Evolutionary conservation across 1,140 invertebrate genomes (phyloP).

Genomic region (Nasonia vitripennis): DNA sequence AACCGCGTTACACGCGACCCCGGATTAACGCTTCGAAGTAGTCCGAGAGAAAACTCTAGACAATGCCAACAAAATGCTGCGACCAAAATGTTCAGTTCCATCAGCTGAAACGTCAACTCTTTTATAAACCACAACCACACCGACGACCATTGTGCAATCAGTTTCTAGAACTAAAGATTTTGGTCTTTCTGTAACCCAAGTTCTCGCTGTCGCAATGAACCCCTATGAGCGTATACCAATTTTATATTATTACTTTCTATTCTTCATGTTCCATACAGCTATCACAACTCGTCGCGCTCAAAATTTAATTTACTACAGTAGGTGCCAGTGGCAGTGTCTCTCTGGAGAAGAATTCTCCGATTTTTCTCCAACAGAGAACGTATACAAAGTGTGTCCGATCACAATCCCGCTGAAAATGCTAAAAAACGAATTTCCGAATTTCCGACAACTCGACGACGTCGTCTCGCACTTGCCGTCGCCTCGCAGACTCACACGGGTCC

Average conservation of each 20-base stretch:
- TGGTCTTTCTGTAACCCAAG: neutral
- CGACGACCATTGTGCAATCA: neutral
- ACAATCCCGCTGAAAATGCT: neutral
- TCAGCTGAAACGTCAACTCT: neutral
- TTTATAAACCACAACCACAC: neutral
- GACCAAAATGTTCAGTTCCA: slow-evolving; percentile 31
- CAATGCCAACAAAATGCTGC: slow-evolving; percentile 15
- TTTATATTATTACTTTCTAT: neutral
- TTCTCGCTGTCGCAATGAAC: neutral
- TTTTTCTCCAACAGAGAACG: neutral
- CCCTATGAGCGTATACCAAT: neutral
- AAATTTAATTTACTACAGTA: slow-evolving; percentile 1
- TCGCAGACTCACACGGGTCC: neutral
- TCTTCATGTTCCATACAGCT: neutral
- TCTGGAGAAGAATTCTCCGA: neutral
- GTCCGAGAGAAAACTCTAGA: neutral
- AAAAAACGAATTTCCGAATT: neutral
- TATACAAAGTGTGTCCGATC: neutral
- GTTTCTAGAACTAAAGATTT: slow-evolving; percentile 23
- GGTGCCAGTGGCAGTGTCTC: neutral
- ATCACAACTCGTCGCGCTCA: slow-evolving; percentile 16
- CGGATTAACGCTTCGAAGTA: neutral
- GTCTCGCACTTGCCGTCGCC: neutral
- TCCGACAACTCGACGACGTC: neutral
- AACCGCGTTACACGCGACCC: too few relatives aligned